Evolutionary conservation across 1,140 invertebrate genomes (phyloP).

Genomic region (Lucilia sericata): DNA sequence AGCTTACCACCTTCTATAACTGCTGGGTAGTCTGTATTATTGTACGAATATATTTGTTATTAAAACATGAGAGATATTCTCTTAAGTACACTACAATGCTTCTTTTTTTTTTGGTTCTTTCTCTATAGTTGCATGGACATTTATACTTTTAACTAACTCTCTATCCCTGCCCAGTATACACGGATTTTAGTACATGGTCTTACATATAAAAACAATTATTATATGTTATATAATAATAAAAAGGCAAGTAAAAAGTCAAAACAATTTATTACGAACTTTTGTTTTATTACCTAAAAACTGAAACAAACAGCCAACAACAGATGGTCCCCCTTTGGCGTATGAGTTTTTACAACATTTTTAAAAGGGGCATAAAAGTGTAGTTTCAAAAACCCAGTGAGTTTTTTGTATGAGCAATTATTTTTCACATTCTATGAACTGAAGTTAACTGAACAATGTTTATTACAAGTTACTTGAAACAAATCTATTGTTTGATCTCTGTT

Average conservation of each 20-base stretch:
- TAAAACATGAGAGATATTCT: neutral
- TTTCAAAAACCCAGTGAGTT: neutral
- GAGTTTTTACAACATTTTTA: conserved; percentile 3
- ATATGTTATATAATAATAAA: conserved; percentile 25
- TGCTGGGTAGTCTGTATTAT: neutral
- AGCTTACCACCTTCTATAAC: too few species aligned
- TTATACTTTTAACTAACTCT: neutral
- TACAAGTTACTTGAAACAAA: too few species aligned
- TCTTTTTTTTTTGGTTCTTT: neutral
- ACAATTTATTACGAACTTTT: conserved; percentile 27
- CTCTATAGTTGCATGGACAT: neutral
- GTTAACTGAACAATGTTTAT: too few species aligned
- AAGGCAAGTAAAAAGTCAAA: conserved; percentile 23
- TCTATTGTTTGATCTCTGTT: too few species aligned
- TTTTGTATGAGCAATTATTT: neutral
- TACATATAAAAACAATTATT: conserved; percentile 22
- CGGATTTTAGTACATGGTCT: neutral
- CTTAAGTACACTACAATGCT: neutral
- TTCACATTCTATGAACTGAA: too few species aligned
- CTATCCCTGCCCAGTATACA: neutral
- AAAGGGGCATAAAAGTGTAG: neutral
- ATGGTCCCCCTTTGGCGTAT: conserved; percentile 2
- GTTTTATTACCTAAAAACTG: conserved; percentile 2
- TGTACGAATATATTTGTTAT: neutral
- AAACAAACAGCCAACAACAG: neutral